These are phyloP conservation scores for Sorex araneus DNA, from an alignment of 2,113 vertebrate species.

Conservation along the genomic window DNA sequence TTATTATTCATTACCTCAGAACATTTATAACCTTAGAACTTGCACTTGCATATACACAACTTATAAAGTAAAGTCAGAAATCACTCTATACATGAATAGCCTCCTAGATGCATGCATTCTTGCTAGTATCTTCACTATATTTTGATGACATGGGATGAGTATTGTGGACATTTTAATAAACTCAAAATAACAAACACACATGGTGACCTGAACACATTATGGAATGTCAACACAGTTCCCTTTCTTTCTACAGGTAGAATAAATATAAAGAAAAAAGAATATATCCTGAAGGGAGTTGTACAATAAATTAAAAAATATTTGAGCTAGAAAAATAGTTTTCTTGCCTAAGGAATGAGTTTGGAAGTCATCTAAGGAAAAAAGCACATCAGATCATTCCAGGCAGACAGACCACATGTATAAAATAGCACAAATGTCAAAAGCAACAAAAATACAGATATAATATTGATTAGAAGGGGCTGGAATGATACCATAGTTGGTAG, in stretches of 20 bases:
- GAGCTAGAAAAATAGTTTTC: neutral
- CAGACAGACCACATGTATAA: neutral
- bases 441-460: neutral
- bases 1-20: slow-evolving; percentile 29
- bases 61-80: neutral
- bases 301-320: slow-evolving; percentile 8
- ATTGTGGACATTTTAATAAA: slow-evolving; percentile 62
- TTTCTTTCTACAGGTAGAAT: neutral
- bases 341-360: neutral
- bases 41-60: no score
- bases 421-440: slow-evolving; percentile 2
- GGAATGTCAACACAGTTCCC: neutral
- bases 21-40: neutral
- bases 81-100: neutral
- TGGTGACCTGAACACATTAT: slow-evolving; percentile 39
- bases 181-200: slow-evolving; percentile 59
- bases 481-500: no score
- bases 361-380: slow-evolving; percentile 19
- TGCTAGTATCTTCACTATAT: slow-evolving; percentile 37
- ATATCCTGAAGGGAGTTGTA: neutral
- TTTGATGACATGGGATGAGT: neutral
- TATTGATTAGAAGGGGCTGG: neutral
- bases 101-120: neutral
- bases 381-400: neutral
- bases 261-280: neutral